Conservation (phyloP, 2,797 vertebrate species). For the Sciurus vulgaris region DNA sequence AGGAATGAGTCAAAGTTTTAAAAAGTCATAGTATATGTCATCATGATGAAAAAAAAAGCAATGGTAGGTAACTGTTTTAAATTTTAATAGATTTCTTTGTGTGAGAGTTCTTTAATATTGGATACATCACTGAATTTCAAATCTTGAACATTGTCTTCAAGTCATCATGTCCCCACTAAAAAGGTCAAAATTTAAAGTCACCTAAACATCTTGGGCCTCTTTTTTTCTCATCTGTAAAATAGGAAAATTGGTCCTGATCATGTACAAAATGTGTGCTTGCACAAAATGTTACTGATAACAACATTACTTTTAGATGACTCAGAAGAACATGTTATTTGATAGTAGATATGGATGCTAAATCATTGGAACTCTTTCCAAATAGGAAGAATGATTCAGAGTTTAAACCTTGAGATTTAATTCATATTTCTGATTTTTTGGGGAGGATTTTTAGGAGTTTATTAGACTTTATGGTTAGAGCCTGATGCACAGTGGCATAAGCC, state of each 20-base stretch:
- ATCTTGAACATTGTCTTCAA: slow-evolving; percentile 2
- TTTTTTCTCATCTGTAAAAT: not conserved
- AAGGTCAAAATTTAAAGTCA: slow-evolving; percentile 47
- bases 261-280: slow-evolving; percentile 22
- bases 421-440: not conserved
- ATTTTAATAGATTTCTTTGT: not conserved
- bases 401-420: not conserved
- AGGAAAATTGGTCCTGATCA: slow-evolving; percentile 16
- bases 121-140: not conserved
- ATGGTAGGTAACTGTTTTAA: not conserved
- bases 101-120: not conserved
- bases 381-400: slow-evolving; percentile 45
- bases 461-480: not conserved
- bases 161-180: not conserved
- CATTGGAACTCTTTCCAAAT: not conserved
- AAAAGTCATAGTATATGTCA: not conserved
- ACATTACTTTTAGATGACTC: slow-evolving; percentile 48
- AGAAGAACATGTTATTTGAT: not conserved
- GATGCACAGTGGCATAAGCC: too few relatives aligned
- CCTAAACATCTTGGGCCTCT: not conserved
- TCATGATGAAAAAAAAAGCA: not conserved
- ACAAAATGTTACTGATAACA: slow-evolving; percentile 37
- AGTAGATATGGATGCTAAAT: not conserved
- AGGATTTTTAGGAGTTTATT: not conserved
- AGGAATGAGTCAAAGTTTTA: not conserved